Evolutionary conservation across 2,888 invertebrate genomes (phyloP).

Genomic region (Diadegma fenestrale): DNA sequence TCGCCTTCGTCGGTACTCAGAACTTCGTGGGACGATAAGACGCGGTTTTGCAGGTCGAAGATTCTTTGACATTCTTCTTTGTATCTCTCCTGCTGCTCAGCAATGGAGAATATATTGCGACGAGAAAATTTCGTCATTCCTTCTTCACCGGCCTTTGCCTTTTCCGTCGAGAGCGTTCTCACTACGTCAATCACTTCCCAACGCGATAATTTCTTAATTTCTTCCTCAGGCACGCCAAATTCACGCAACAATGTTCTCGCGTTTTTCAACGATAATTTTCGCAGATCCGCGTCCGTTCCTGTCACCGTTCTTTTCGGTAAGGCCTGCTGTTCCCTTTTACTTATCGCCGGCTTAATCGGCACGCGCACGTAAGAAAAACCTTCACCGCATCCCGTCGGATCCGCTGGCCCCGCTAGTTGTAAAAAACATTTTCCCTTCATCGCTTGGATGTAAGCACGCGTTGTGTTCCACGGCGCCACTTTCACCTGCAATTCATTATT

Average conservation of each 20-base stretch:
- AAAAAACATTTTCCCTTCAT: slow-evolving; percentile 99
- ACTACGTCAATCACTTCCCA: slow-evolving; percentile 99
- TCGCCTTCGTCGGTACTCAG: slow-evolving; percentile 98
- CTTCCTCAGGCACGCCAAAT: slow-evolving; percentile 98
- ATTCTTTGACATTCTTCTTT: slow-evolving; percentile 99
- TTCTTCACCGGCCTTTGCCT: slow-evolving; percentile 98
- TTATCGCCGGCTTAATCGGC: slow-evolving; percentile 97
- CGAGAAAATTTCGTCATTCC: slow-evolving; percentile 99
- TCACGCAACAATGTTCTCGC: slow-evolving; percentile 98
- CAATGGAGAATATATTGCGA: slow-evolving; percentile 98
- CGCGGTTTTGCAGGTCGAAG: slow-evolving; percentile 98
- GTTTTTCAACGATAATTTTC: slow-evolving; percentile 97
- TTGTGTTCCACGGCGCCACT: slow-evolving; percentile 99
- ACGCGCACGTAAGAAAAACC: slow-evolving; percentile 99
- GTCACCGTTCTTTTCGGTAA: slow-evolving; percentile 98
- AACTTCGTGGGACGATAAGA: slow-evolving; percentile 96
- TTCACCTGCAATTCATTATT: slow-evolving; percentile 87
- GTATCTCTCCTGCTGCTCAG: slow-evolving; percentile 99
- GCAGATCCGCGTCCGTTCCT: slow-evolving; percentile 99
- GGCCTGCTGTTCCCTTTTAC: slow-evolving; percentile 93
- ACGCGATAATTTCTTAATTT: slow-evolving; percentile 95
- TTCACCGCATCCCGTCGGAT: slow-evolving; percentile 97
- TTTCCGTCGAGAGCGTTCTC: slow-evolving; percentile 98
- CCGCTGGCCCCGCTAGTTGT: slow-evolving; percentile 97
- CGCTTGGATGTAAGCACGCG: slow-evolving; percentile 98